Evolutionary conservation across 2,888 invertebrate species (phyloP).

Genomic region (Eupithecia inturbata): DNA sequence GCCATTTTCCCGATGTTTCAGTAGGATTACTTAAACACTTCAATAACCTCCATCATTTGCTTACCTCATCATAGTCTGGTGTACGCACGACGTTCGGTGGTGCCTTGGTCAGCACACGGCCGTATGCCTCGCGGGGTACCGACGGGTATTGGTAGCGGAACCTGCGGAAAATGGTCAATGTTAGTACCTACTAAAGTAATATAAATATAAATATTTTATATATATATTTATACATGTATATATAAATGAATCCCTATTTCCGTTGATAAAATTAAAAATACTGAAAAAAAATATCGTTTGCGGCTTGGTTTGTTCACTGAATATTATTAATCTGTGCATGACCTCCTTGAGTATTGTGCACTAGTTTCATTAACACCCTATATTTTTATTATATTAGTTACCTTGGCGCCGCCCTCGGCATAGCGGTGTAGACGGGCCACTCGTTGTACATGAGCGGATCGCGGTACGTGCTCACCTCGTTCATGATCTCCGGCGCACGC

Average conservation of each 20-base stretch:
- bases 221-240: too few species aligned
- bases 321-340: too few species aligned
- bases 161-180: conserved; percentile 48
- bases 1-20: too few species aligned
- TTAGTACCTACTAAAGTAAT: neutral
- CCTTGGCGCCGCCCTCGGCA: conserved; percentile 60
- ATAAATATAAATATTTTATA: too few species aligned
- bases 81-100: conserved; percentile 84
- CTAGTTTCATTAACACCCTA: too few species aligned
- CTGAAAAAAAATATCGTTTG: too few species aligned
- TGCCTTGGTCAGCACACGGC: conserved; percentile 88
- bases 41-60: too few species aligned
- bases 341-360: too few species aligned
- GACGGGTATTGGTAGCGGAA: conserved; percentile 75
- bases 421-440: conserved; percentile 88
- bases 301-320: too few species aligned
- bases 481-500: conserved; percentile 93
- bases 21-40: too few species aligned
- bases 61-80: conserved; percentile 81
- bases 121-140: conserved; percentile 86
- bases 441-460: conserved; percentile 92
- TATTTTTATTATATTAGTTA: neutral
- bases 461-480: conserved; percentile 92
- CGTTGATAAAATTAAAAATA: too few species aligned
- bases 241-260: too few species aligned